These are phyloP conservation scores for Cyanistes caeruleus DNA, from an alignment of 2,113 vertebrate genomes.

Conservation along the genomic window DNA sequence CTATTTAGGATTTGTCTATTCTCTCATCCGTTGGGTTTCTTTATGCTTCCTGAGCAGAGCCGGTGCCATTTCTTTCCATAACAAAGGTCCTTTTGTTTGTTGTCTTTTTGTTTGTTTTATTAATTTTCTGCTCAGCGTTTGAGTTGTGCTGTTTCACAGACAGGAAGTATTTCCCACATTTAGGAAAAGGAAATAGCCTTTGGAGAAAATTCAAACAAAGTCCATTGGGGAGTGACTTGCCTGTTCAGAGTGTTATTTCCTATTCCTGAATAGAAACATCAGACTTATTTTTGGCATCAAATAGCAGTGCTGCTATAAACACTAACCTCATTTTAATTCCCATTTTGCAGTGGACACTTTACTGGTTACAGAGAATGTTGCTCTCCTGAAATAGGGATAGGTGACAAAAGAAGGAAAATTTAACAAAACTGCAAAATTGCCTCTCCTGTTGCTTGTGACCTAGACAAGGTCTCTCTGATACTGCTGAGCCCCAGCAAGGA, in stretches of 20 bases:
- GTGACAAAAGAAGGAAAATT: background rate
- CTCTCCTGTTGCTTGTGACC: background rate
- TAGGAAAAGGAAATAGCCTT: constrained; percentile 62
- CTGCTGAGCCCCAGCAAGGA: background rate
- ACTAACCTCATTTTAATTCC: constrained; percentile 25
- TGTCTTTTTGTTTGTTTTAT: constrained; percentile 38
- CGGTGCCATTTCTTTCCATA: constrained; percentile 16
- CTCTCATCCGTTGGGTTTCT: constrained; percentile 16
- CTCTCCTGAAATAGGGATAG: background rate
- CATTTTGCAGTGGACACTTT: background rate
- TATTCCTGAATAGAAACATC: constrained; percentile 35
- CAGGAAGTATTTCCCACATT: constrained; percentile 62
- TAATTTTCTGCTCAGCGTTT: constrained; percentile 29
- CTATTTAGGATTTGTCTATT: constrained; percentile 40
- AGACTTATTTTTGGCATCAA: constrained; percentile 57
- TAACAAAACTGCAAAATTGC: background rate
- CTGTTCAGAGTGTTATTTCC: constrained; percentile 25
- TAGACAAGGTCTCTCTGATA: background rate
- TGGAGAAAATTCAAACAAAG: constrained; percentile 59
- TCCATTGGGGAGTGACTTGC: constrained; percentile 8
- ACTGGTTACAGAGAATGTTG: background rate
- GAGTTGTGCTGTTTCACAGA: constrained; percentile 2
- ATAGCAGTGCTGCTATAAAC: background rate
- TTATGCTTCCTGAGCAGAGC: constrained; percentile 15
- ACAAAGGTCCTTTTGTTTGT: constrained; percentile 48